phyloP scores from a whole-genome alignment of 2,797 vertebrate genomes.

The Diplodus sargus region DNA sequence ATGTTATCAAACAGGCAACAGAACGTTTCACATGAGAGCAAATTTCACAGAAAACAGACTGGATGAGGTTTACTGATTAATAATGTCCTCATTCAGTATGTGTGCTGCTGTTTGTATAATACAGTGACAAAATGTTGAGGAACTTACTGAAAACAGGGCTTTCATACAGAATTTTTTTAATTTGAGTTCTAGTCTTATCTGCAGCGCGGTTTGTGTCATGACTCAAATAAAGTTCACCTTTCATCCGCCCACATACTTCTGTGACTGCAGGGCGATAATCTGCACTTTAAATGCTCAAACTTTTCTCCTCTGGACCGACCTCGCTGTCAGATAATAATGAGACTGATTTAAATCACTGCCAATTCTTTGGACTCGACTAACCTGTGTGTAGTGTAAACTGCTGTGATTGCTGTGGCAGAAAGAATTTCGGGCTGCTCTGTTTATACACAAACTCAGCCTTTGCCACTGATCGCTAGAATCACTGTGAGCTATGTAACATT shows the following conservation, averaged over 20 bases:
- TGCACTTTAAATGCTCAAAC: constrained; percentile 23
- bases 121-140: constrained; percentile 19
- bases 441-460: constrained; percentile 11
- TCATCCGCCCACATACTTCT: constrained; percentile 52
- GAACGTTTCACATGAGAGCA: constrained; percentile 18
- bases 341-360: constrained; percentile 16
- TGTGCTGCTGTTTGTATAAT: constrained; percentile 7
- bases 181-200: constrained; percentile 20
- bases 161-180: background rate
- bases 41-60: constrained; percentile 14
- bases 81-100: background rate
- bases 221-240: constrained; percentile 38
- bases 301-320: constrained; percentile 15
- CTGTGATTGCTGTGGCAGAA: constrained; percentile 13
- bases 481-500: constrained; percentile 17
- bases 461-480: constrained; percentile 27
- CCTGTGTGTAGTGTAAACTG: background rate
- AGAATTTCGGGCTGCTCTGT: constrained; percentile 1
- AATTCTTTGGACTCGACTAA: constrained; percentile 30
- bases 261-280: constrained; percentile 23
- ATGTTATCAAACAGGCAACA: constrained; percentile 24
- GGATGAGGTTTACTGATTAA: background rate
- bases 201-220: constrained; percentile 29
- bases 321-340: constrained; percentile 4
- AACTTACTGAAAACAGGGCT: background rate